Base-by-base conservation (phyloP, 2,888 invertebrate genomes). In the Acanthoscelides obtectus region DNA sequence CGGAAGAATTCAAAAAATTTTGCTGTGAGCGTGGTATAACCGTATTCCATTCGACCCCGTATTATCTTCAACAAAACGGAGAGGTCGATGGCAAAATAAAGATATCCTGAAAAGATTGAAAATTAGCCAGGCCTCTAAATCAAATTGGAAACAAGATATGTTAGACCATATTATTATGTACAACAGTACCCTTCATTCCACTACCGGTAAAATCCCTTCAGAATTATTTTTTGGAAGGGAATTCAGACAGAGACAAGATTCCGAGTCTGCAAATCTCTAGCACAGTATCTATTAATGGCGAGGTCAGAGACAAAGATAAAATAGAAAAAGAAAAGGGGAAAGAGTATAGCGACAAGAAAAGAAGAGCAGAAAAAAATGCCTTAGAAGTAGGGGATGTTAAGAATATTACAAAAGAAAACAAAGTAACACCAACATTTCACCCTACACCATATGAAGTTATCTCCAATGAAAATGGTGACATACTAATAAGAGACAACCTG, bases 1-100 rank as follows among this genome's bases (percentile, higher is more conserved):
- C 70, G 3, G 67, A 69, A 63, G 69, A 76, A 72, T 75, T 80
- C 27, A 71, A 75, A 71, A 64, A 66, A 20, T 79, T 80, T 73
- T 71, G 73, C 20, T 73, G 67, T 22, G 71, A 75, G 63, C 73
- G 71, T 66, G 70, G 74, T 8, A 76, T 78, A 70, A 69, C 72
- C 22, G 73, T 78, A 27, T 70, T 66, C 22, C 73, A 72, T 12
- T 73, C 77, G 27, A 74, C 69, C 63, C 76, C 77, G 0, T 73
- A 71, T 8, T 76, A 75, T 68, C 74, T 75, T 2, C 71, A 75
- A 70, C 67, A 70, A 65, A 77, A 78, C 69, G 77, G 75, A 20
- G 69, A 74, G 19, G 63, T 63, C 8, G 63, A 27, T 27, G 77
- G 2, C 69, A 74, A 74, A 75, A 75, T 65, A 64, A 71, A 67